These are phyloP conservation scores for Saccostrea echinata DNA, from an alignment of 1,140 invertebrate species.

Conservation along the genomic window DNA sequence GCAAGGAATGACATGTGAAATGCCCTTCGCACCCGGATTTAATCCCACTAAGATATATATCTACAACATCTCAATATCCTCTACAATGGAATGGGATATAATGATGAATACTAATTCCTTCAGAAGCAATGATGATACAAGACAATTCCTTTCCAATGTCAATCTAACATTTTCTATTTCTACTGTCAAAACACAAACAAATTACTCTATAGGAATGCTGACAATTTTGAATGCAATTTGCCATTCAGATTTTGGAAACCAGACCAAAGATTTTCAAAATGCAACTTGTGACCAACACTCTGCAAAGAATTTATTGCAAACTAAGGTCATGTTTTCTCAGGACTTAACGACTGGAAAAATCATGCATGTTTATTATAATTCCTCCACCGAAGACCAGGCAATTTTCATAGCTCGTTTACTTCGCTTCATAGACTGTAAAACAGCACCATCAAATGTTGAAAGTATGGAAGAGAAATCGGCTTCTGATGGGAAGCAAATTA, in stretches of 20 bases:
- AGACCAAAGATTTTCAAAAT: neutral
- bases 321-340: neutral
- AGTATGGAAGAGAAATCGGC: neutral
- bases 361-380: neutral
- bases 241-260: neutral
- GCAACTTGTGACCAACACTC: neutral
- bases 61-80: neutral
- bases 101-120: neutral
- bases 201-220: neutral
- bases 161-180: neutral
- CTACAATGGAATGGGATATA: neutral
- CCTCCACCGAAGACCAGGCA: neutral
- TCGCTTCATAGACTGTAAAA: conserved; percentile 25
- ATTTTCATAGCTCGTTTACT: conserved; percentile 9
- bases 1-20: conserved; percentile 34
- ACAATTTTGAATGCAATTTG: neutral
- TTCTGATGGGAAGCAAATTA: neutral
- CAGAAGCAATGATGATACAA: neutral
- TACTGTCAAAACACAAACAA: neutral
- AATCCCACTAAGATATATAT: neutral
- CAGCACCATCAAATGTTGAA: neutral
- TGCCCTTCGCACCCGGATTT: conserved; percentile 23
- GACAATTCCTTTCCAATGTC: neutral
- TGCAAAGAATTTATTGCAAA: neutral
- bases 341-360: conserved; percentile 6